Base-by-base conservation (phyloP, 1,140 invertebrate species). In the Eumeta japonica region DNA sequence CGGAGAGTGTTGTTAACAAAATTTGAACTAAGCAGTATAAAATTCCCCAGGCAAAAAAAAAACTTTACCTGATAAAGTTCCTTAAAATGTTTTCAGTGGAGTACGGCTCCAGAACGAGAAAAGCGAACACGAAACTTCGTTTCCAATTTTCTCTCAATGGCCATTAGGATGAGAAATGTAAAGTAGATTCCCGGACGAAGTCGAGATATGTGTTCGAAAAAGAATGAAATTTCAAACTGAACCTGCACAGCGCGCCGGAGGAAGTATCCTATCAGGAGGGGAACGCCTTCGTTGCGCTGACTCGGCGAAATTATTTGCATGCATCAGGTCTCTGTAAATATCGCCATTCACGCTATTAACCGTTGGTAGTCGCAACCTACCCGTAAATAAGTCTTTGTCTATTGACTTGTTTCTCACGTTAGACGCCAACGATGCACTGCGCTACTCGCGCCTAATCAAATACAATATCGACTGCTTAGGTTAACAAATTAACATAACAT, bases 201-300 rank as follows among this genome's bases (percentile, higher is more conserved):
- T 62, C 58, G 61, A 62, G 60, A 67, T 68, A 64, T 70, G 63
- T 67, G 62, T 64, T 64, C 45, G 57, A n/a, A 51, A 55, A 63
- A 70, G 62, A 70, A 70, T 67, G 56, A 68, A 73, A 67, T 64
- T 67, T 64, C 54, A 58, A 66, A 66, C 54, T 62, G 45, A 65
- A 67, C 48, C 59, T 53, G 54, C 52, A 43, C 33, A 43, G 48
- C 53, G 47, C 52, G 48, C 43, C 43, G 50, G 44, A 32, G 43
- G 44, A 45, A 34, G 41, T 37, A 52, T 55, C 46, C 40, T 46
- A 35, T 46, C 44, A 42, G 50, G 41, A 45, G 43, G 41, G 49
- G 53, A 60, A 64, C 47, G 58, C 55, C 47, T 48, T 53, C 48
- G 55, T 46, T 50, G 58, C 54, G 46, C 48, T 55, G 43, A 50